Evolutionary conservation across 2,888 invertebrate genomes (phyloP).

Genomic region (Cryptus viduatorius): DNA sequence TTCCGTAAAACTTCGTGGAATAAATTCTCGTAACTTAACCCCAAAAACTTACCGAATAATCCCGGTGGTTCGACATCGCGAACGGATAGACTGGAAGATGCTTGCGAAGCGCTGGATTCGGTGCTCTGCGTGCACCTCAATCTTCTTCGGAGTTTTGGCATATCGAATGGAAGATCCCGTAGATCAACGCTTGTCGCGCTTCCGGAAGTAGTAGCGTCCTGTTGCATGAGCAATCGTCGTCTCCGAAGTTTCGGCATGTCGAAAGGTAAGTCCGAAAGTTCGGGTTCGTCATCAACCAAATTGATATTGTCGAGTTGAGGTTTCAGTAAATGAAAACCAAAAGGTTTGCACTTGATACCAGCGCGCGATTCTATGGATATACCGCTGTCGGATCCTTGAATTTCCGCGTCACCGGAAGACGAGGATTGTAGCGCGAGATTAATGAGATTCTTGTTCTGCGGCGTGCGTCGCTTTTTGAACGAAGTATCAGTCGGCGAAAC

Average conservation of each 20-base stretch:
- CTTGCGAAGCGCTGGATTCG: slow-evolving; percentile 91
- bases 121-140: slow-evolving; percentile 88
- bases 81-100: slow-evolving; percentile 93
- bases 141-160: slow-evolving; percentile 94
- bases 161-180: slow-evolving; percentile 94
- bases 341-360: slow-evolving; percentile 90
- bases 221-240: slow-evolving; percentile 88
- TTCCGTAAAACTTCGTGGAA: no score
- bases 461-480: slow-evolving; percentile 88
- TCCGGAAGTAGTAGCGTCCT: slow-evolving; percentile 90
- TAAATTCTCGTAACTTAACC: not conserved
- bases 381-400: slow-evolving; percentile 95
- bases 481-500: slow-evolving; percentile 80
- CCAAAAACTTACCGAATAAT: slow-evolving; percentile 85
- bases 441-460: slow-evolving; percentile 92
- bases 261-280: slow-evolving; percentile 93
- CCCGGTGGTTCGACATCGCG: slow-evolving; percentile 89
- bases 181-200: slow-evolving; percentile 92
- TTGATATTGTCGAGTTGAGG: slow-evolving; percentile 86
- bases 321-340: slow-evolving; percentile 86
- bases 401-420: slow-evolving; percentile 90
- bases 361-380: slow-evolving; percentile 94
- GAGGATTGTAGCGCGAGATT: slow-evolving; percentile 89
- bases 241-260: slow-evolving; percentile 95
- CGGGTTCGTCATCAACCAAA: slow-evolving; percentile 86